A percentile compares a stretch with the other conserved stretches of the same genome.
Conservation (phyloP, 92 coral and sea anemone genomes). For the Bergia puertoricense region DNA sequence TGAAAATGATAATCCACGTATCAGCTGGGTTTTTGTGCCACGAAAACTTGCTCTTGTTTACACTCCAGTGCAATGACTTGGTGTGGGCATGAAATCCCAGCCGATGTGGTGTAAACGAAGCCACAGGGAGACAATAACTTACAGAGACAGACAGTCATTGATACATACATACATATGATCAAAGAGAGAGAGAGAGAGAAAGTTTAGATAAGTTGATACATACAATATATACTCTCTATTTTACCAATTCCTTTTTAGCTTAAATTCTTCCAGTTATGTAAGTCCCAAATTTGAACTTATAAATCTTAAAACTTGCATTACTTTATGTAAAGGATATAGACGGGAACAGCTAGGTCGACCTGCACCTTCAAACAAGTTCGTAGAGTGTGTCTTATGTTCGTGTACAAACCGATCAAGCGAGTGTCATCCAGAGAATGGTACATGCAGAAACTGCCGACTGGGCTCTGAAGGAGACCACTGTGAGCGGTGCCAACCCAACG, state of each 20-base stretch:
- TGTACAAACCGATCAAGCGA: constrained; percentile 79
- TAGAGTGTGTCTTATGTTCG: constrained; percentile 68
- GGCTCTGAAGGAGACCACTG: constrained; percentile 85
- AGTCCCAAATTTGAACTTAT: too few relatives aligned
- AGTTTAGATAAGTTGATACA: too few relatives aligned
- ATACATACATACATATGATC: too few relatives aligned
- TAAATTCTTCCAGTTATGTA: neutral
- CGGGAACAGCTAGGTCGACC: constrained; percentile 9
- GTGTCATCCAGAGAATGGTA: constrained; percentile 82
- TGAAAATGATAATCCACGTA: too few relatives aligned
- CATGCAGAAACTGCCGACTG: constrained; percentile 80
- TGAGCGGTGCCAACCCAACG: constrained; percentile 76
- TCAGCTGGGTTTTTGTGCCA: too few relatives aligned
- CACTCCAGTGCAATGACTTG: too few relatives aligned
- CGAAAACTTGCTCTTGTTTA: too few relatives aligned
- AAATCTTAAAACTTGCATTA: neutral
- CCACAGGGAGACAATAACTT: too few relatives aligned
- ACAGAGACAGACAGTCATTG: too few relatives aligned
- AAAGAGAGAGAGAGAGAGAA: too few relatives aligned
- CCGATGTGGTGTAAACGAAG: too few relatives aligned
- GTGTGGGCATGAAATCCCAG: too few relatives aligned
- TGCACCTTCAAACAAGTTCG: constrained; percentile 42
- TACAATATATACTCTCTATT: neutral
- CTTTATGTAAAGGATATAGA: constrained; percentile 31
- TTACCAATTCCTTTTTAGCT: neutral